Percentiles rank a stretch among this genome's conserved stretches.
Conservation (phyloP, 2,113 vertebrate genomes). For the Epinephelus cyanopodus region DNA sequence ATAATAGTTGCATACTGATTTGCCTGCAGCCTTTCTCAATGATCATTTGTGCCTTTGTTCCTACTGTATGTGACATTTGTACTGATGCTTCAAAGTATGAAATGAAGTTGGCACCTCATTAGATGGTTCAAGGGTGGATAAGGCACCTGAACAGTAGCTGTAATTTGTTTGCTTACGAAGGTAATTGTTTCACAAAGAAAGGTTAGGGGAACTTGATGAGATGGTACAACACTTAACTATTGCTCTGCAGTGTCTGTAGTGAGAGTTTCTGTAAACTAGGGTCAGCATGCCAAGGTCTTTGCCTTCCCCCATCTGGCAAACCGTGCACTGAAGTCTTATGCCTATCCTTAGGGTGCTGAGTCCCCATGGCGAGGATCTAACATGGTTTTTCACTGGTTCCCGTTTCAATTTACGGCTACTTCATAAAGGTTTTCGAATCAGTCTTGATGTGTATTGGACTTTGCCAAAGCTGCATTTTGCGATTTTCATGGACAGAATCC, state of each 20-base stretch:
- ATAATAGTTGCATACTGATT: constrained; percentile 3
- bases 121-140: constrained; percentile 39
- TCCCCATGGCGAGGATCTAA: background rate
- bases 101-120: constrained; percentile 51
- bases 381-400: background rate
- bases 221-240: constrained; percentile 12
- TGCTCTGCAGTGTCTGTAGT: background rate
- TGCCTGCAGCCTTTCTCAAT: constrained; percentile 21
- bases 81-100: constrained; percentile 50
- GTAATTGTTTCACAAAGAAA: constrained; percentile 31
- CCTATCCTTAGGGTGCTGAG: background rate
- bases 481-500: background rate
- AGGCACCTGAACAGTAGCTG: constrained; percentile 31
- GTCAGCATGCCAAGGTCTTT: background rate
- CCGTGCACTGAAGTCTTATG: background rate
- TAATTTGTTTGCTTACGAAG: constrained; percentile 42
- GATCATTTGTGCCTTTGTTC: constrained; percentile 26
- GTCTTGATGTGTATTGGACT: background rate
- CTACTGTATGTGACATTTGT: constrained; percentile 46
- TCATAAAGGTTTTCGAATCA: background rate
- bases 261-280: background rate
- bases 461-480: background rate
- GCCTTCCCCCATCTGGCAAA: constrained; percentile 3
- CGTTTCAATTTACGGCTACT: background rate
- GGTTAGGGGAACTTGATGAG: constrained; percentile 13